Base-by-base conservation (phyloP, 2,113 vertebrate genomes). In the Petroica traversi region DNA sequence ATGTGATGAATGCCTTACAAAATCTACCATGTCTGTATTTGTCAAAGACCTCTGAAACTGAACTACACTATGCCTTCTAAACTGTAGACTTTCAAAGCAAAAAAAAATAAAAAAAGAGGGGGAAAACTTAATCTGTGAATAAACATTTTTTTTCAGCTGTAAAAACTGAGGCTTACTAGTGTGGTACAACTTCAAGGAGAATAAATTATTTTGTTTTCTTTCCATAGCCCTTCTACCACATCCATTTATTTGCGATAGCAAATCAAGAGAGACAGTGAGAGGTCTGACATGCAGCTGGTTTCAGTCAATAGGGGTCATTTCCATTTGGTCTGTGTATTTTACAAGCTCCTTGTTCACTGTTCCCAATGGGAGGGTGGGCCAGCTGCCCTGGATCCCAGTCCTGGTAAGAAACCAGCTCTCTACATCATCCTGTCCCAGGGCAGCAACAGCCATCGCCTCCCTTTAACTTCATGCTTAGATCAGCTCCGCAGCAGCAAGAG, bases 311-410 rank as follows among this genome's bases (percentile, higher is more conserved):
- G 75, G 95, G 98, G 98, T 98, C 98, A 97, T 96, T 98, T 98
- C 97, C 97, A 97, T 95, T 97, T 95, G 96, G 97, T 96, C 97
- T 97, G 97, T 98, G 97, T 98, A 98, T 98, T 98, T 99, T 98
- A 98, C 97, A 98, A 98, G 98, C 97, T 98, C 97, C 97, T 98
- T 98, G 97, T 98, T 98, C 98, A 91, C 97, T 96, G 98, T 97
- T 98, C 98, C 98, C 96, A 96, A 88, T 91, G 98, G 98, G 98
- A 98, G 94, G 95, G 96, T 97, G 97, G 97, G 98, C 98, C 98
- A 97, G 98, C 98, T 99, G 98, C 98, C 97, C 95, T 95, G 97
- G 97, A 98, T 98, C 97, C 94, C 94, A 93, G 84, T 96, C 72
- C 95, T 95, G 95, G 96, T 97, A 96, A 80, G 95, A 97, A 97